phyloP scores from a whole-genome alignment of 2,113 vertebrate species.

The Nothoprocta pentlandii region DNA sequence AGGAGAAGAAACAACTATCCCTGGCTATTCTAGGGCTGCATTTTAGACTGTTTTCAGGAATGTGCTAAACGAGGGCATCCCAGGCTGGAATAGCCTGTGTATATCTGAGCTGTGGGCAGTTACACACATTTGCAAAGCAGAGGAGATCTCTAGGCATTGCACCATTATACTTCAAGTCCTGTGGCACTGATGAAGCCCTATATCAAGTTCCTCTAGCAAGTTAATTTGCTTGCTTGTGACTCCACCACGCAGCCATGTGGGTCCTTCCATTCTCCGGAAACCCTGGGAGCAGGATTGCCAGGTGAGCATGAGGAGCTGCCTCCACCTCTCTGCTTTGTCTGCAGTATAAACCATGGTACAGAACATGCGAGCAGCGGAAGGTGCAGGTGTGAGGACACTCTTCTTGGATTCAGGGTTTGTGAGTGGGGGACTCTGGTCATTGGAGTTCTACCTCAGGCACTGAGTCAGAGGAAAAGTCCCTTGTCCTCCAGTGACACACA shows the following conservation, averaged over 20 bases:
- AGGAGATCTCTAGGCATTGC: accelerated
- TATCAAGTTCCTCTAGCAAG: neutral
- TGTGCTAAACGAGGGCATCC: neutral
- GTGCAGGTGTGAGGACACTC: neutral
- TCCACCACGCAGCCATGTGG: neutral
- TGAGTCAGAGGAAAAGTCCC: constrained; percentile 61
- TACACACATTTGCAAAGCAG: neutral
- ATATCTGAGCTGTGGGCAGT: accelerated
- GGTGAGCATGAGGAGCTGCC: neutral
- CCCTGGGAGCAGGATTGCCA: neutral
- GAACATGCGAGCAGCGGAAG: accelerated
- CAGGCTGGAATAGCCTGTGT: neutral
- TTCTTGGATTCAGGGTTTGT: neutral
- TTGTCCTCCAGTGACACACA: constrained; percentile 9
- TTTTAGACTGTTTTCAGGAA: neutral
- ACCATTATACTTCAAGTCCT: neutral
- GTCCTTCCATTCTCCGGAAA: neutral
- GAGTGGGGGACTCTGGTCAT: neutral
- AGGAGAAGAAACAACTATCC: neutral
- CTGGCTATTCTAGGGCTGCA: neutral
- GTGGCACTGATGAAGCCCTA: neutral
- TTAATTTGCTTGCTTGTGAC: neutral
- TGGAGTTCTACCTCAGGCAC: neutral
- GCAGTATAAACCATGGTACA: neutral
- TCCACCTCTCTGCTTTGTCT: neutral